Percentiles rank a stretch among this genome's conserved stretches.
Evolutionary conservation across 2,113 vertebrate genomes (phyloP).

Genomic region (Malurus melanocephalus): DNA sequence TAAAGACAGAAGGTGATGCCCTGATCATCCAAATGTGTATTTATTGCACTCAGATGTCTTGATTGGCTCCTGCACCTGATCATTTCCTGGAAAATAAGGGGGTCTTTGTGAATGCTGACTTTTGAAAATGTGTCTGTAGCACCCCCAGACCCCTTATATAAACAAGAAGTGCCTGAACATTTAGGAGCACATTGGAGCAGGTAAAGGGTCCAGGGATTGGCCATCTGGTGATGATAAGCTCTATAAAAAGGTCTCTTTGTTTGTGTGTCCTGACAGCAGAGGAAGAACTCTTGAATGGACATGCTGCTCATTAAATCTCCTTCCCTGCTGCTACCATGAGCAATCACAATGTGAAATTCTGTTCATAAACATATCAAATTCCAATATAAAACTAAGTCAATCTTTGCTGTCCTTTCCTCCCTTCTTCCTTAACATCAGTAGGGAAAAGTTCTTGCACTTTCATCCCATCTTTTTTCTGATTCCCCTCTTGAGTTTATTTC

Average conservation of each 20-base stretch:
- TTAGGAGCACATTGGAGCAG: not conserved
- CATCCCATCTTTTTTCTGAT: not conserved
- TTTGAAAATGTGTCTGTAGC: not conserved
- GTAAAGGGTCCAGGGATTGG: not conserved
- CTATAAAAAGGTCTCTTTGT: not conserved
- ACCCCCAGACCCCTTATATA: not conserved
- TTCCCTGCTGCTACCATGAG: not conserved
- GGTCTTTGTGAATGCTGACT: not conserved
- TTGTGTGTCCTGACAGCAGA: not conserved
- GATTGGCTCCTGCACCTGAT: not conserved
- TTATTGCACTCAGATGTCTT: not conserved
- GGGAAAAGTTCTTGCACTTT: not conserved
- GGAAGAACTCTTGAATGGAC: not conserved
- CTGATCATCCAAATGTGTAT: not conserved
- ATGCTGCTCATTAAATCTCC: not conserved
- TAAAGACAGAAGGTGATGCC: not conserved
- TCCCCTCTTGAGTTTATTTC: slow-evolving; percentile 3
- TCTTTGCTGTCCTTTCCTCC: not conserved
- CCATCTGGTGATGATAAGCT: not conserved
- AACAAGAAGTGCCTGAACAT: not conserved
- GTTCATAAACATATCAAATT: not conserved
- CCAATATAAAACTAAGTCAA: not conserved
- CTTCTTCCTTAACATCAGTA: not conserved
- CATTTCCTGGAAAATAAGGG: not conserved
- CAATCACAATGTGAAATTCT: not conserved